Evolutionary conservation across 37 sponge, comb jelly and placozoan genomes (phyloP), one percentile per base, ranked within the genome.

Genomic region (Hexactinellida sp.): DNA sequence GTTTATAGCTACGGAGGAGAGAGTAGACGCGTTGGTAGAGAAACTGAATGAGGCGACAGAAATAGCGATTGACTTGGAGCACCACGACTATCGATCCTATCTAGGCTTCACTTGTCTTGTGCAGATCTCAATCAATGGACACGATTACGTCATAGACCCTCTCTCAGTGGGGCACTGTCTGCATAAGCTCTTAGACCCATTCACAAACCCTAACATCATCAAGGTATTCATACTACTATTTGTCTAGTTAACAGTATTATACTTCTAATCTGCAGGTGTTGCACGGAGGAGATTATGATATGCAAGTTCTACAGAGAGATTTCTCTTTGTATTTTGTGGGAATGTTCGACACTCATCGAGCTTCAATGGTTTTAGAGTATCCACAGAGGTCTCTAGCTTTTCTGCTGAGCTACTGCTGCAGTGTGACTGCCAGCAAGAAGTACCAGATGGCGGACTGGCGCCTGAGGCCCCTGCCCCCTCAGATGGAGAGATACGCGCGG

Each of bases 401-500:
- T 82, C 91, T 97, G 24, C 90, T 97, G 10, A 85, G 87, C 55
- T 87, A 90, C 84, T 94, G 92, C 89, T 97, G 98, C 54, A 82
- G 54, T 24, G 95, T 97, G 30, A 55, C 90, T 37, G 98, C 94
- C 0, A 89, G 94, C 86, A 97, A 97, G 52, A 91, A 93, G 87
- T 97, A 89, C 90, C 97, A 96, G 86, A 84, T 97, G 83, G 98
- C 98, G 24, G 98, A 97, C 83, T 97, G 98, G 98, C 90, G 98
- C 39, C 88, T 94, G n/a, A 88, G 94, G 54, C 97, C 97, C 19
- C 93, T 97, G 36, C 95, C 95, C 0, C 63, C 87, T 19, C 92
- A 92, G 51, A 88, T 97, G 94, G 41, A 91, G 37, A 89, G 92
- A 39, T 97, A 97, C 86, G 98, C 98, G 13, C 86, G 98, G 1